phyloP scores from a whole-genome alignment of 1,140 invertebrate genomes.

The Formica selysi region DNA sequence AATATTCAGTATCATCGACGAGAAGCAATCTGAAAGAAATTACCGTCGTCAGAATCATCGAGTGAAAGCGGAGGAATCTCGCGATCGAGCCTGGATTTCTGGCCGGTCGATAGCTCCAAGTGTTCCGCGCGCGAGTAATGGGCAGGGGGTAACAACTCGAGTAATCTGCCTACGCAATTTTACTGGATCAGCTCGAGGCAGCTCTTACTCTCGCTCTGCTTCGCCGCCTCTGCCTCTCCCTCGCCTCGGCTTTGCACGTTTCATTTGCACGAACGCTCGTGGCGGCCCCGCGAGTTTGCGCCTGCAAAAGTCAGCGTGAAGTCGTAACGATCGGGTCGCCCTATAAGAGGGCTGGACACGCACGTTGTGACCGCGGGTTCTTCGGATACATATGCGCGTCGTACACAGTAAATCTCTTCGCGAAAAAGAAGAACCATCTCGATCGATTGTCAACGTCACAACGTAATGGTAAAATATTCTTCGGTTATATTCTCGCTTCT shows the following conservation, averaged over 20 bases:
- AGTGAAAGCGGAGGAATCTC: slow-evolving; percentile 52
- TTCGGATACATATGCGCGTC: slow-evolving; percentile 68
- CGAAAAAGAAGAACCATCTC: slow-evolving; percentile 12
- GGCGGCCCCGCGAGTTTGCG: slow-evolving; percentile 70
- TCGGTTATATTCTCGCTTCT: neutral
- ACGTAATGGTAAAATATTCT: no score
- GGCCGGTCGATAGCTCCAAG: slow-evolving; percentile 61
- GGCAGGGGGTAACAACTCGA: slow-evolving; percentile 70
- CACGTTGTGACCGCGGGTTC: slow-evolving; percentile 80
- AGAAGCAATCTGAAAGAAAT: slow-evolving; percentile 40
- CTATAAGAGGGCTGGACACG: slow-evolving; percentile 78
- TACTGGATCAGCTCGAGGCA: slow-evolving; percentile 74
- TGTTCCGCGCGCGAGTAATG: slow-evolving; percentile 65
- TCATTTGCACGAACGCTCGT: slow-evolving; percentile 78
- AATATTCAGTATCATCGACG: slow-evolving; percentile 51
- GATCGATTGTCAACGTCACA: neutral
- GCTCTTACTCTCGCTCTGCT: slow-evolving; percentile 35
- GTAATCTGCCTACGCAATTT: slow-evolving; percentile 77
- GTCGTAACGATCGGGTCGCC: slow-evolving; percentile 83
- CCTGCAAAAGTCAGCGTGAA: slow-evolving; percentile 85
- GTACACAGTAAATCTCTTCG: slow-evolving; percentile 44
- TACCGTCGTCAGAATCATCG: slow-evolving; percentile 21
- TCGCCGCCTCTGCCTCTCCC: neutral
- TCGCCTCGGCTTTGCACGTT: slow-evolving; percentile 65
- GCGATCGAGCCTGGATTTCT: slow-evolving; percentile 62